These are phyloP conservation scores for Ascidia mentula DNA, from an alignment of 23 tunicate genomes.

Conservation along the genomic window DNA sequence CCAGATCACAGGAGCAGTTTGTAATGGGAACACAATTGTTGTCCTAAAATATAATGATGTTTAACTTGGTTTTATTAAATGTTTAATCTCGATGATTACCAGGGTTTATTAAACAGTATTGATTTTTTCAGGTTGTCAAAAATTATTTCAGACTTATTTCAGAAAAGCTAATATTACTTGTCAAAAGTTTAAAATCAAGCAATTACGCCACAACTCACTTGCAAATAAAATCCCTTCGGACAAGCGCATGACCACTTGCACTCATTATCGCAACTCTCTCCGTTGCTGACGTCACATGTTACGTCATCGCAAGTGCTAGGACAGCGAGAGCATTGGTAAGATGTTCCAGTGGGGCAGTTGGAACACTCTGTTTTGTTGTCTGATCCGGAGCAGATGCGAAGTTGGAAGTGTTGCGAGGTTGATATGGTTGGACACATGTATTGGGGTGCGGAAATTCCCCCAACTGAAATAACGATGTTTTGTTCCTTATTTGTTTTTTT, in stretches of 20 bases:
- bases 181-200: too few relatives aligned
- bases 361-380: background rate
- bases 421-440: background rate
- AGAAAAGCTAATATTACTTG: too few relatives aligned
- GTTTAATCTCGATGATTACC: too few relatives aligned
- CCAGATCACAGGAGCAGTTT: conserved; percentile 24
- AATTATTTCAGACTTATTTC: background rate
- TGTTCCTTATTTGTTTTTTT: too few relatives aligned
- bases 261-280: conserved; percentile 16
- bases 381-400: background rate
- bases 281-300: background rate
- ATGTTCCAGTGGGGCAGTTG: conserved; percentile 14
- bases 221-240: conserved; percentile 31
- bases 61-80: background rate
- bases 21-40: conserved; percentile 15
- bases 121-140: conserved; percentile 7
- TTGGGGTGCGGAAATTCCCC: background rate
- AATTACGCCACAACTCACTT: conserved; percentile 27
- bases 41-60: background rate
- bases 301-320: conserved; percentile 40
- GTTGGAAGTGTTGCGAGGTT: background rate
- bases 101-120: conserved; percentile 10
- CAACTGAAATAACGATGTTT: conserved; percentile 3
- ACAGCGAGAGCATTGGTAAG: conserved; percentile 39
- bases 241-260: conserved; percentile 56